A percentile compares a stretch with the other conserved stretches of the same genome.
Evolutionary conservation across 2,888 invertebrate species (phyloP).

Genomic region (Ophion costatus): DNA sequence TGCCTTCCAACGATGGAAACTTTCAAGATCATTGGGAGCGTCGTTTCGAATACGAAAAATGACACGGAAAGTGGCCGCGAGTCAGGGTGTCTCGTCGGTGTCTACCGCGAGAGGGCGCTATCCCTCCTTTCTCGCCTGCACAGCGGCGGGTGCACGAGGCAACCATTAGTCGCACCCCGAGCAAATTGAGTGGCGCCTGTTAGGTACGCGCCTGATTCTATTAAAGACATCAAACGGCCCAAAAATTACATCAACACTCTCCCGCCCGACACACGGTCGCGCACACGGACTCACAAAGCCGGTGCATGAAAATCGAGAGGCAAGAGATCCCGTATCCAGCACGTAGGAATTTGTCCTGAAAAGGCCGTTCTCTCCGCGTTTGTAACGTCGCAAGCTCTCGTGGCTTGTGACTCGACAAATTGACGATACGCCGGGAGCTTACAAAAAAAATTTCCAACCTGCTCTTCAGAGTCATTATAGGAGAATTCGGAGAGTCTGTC

Average conservation of each 20-base stretch:
- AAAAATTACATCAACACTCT: conserved; percentile 82
- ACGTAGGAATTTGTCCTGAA: conserved; percentile 52
- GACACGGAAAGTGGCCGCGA: conserved; percentile 4
- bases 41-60: conserved; percentile 15
- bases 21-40: neutral
- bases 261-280: conserved; percentile 54
- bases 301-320: conserved; percentile 23
- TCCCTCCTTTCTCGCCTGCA: neutral
- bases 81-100: conserved; percentile 63
- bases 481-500: neutral
- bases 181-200: conserved; percentile 82
- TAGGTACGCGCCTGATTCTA: conserved; percentile 83
- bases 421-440: conserved; percentile 44
- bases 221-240: conserved; percentile 83
- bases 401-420: conserved; percentile 49
- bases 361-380: conserved; percentile 35
- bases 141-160: conserved; percentile 69
- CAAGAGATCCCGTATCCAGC: neutral
- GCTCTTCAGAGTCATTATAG: conserved; percentile 30
- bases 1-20: neutral
- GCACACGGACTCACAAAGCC: neutral
- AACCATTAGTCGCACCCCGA: conserved; percentile 83
- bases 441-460: conserved; percentile 43
- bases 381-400: conserved; percentile 51
- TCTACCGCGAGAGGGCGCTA: conserved; percentile 55